phyloP scores from a whole-genome alignment of 2,888 invertebrate species.

The Esperia sulphurella region DNA sequence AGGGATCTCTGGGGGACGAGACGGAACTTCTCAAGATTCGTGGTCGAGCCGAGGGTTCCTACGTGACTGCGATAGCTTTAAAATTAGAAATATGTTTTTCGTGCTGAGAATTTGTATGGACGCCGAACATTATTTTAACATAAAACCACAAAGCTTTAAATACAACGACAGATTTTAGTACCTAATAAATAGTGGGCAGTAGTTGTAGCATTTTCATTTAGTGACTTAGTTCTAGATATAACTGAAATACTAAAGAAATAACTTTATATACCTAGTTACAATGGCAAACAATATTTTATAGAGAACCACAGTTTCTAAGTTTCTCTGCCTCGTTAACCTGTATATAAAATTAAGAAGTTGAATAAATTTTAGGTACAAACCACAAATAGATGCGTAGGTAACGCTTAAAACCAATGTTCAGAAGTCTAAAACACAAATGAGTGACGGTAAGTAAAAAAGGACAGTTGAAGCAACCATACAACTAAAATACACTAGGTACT shows the following conservation, averaged over 20 bases:
- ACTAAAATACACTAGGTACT: slow-evolving; percentile 18
- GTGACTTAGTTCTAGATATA: not conserved
- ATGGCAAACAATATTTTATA: too few relatives aligned
- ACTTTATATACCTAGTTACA: too few relatives aligned
- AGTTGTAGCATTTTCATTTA: slow-evolving; percentile 39
- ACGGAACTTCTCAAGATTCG: slow-evolving; percentile 43
- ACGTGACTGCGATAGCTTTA: slow-evolving; percentile 22
- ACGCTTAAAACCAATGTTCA: too few relatives aligned
- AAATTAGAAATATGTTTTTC: slow-evolving; percentile 12
- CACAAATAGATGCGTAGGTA: too few relatives aligned
- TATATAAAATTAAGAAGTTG: too few relatives aligned
- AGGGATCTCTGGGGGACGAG: slow-evolving; percentile 50
- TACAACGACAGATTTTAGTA: slow-evolving; percentile 5
- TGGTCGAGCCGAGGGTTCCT: slow-evolving; percentile 25
- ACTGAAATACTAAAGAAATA: not conserved
- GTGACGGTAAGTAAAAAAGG: too few relatives aligned
- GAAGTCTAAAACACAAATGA: too few relatives aligned
- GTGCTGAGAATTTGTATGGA: slow-evolving; percentile 12
- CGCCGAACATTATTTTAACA: slow-evolving; percentile 11
- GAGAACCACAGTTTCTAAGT: too few relatives aligned
- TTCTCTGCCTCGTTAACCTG: too few relatives aligned
- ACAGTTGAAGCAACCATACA: not conserved
- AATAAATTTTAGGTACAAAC: too few relatives aligned
- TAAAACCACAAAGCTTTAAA: slow-evolving; percentile 7
- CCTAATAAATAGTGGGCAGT: slow-evolving; percentile 27